Percentiles rank a stretch among this genome's conserved stretches.
These are phyloP conservation scores for Recurvirostra avosetta DNA, from an alignment of 2,113 vertebrate genomes.

Conservation along the genomic window DNA sequence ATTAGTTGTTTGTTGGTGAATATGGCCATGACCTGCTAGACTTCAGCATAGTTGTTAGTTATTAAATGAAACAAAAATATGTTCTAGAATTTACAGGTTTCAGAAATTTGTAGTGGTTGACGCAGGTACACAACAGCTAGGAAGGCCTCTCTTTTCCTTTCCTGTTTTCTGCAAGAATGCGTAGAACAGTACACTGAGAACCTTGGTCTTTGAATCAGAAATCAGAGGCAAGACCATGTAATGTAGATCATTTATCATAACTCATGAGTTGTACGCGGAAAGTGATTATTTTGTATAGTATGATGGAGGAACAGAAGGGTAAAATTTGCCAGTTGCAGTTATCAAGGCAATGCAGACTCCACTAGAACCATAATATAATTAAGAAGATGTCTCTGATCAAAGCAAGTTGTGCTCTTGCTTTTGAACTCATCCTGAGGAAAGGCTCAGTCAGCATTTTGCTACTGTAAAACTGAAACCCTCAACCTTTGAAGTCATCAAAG, in stretches of 20 bases:
- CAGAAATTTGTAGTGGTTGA: not conserved
- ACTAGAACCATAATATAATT: not conserved
- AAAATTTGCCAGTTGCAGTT: not conserved
- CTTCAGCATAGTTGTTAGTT: not conserved
- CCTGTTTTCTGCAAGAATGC: not conserved
- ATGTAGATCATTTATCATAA: not conserved
- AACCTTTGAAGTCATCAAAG: constrained; percentile 40
- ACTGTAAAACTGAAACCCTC: constrained; percentile 7
- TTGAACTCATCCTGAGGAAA: not conserved
- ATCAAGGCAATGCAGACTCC: not conserved
- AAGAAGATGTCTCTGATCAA: constrained; percentile 33
- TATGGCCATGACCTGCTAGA: not conserved
- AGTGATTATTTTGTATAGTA: not conserved
- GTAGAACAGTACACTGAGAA: not conserved
- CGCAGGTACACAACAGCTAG: not conserved
- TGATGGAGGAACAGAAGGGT: not conserved
- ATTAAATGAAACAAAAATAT: not conserved
- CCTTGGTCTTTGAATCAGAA: not conserved
- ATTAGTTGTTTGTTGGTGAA: not conserved
- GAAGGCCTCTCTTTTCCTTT: not conserved
- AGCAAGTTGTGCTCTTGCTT: constrained; percentile 20
- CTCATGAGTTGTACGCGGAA: not conserved
- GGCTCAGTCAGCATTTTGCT: constrained; percentile 25
- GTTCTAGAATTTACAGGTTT: not conserved
- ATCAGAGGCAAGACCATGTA: not conserved